A percentile compares a stretch with the other conserved stretches of the same genome.
Conservation (phyloP, 1,140 invertebrate species). For the Brachionus angularis region DNA sequence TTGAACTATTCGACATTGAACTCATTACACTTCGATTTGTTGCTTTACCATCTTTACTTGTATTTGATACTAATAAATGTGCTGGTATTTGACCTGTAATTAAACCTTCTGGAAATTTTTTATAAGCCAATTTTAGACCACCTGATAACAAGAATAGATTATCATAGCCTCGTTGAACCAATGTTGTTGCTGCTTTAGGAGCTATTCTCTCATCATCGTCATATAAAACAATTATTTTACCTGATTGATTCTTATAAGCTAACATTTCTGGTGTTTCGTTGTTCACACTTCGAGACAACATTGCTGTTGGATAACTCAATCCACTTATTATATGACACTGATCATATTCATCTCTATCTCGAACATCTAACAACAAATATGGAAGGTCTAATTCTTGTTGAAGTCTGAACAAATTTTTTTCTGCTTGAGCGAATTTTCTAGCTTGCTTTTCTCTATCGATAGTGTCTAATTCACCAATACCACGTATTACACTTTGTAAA, state of each 20-base stretch:
- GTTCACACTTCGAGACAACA: conserved; percentile 57
- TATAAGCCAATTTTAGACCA: conserved; percentile 55
- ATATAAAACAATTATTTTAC: conserved; percentile 61
- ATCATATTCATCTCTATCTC: conserved; percentile 57
- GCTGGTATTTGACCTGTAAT: conserved; percentile 50
- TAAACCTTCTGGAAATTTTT: conserved; percentile 53
- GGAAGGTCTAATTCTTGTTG: conserved; percentile 48
- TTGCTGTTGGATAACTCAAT: conserved; percentile 55
- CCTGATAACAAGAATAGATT: conserved; percentile 62
- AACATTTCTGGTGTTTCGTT: conserved; percentile 56
- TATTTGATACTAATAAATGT: conserved; percentile 45
- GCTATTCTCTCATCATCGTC: conserved; percentile 60
- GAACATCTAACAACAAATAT: conserved; percentile 61
- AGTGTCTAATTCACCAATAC: conserved; percentile 57
- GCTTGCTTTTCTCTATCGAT: conserved; percentile 44
- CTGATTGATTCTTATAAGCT: conserved; percentile 58
- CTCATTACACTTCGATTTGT: conserved; percentile 43
- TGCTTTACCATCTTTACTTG: conserved; percentile 45
- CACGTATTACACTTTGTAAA: conserved; percentile 54
- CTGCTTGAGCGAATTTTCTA: conserved; percentile 31
- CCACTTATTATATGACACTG: conserved; percentile 58
- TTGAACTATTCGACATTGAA: not conserved
- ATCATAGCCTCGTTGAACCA: conserved; percentile 61
- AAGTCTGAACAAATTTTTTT: conserved; percentile 42
- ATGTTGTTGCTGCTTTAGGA: conserved; percentile 55